phyloP scores from a whole-genome alignment of 2,888 invertebrate genomes.

The Aquatica leii region DNA sequence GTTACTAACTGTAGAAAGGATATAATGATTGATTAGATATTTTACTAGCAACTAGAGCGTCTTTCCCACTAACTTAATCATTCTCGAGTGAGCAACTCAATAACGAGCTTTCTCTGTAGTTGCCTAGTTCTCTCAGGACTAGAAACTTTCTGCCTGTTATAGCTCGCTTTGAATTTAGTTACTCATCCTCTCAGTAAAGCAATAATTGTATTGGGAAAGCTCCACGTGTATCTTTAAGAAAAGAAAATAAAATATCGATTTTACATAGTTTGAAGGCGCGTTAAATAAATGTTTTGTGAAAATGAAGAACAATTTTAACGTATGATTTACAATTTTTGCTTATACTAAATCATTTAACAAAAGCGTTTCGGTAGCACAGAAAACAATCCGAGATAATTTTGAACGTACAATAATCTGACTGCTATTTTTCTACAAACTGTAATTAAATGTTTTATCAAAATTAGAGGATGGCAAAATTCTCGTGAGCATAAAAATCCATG shows the following conservation, averaged over 20 bases:
- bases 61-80: conserved; percentile 33
- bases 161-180: conserved; percentile 28
- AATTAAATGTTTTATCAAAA: conserved; percentile 26
- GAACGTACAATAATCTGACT: neutral
- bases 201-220: conserved; percentile 19
- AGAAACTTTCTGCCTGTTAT: conserved; percentile 29
- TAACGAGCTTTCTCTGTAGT: conserved; percentile 35
- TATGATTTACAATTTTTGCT: too few species aligned
- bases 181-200: conserved; percentile 19
- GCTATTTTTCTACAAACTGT: neutral
- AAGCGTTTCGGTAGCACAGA: too few species aligned
- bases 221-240: neutral
- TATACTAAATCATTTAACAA: too few species aligned
- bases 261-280: too few species aligned
- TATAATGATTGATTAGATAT: conserved; percentile 30
- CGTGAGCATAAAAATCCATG: conserved; percentile 25
- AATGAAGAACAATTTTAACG: too few species aligned
- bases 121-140: conserved; percentile 29
- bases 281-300: too few species aligned
- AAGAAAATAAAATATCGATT: neutral
- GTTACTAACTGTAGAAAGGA: conserved; percentile 9
- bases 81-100: conserved; percentile 37
- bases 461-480: conserved; percentile 15
- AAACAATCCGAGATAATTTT: too few species aligned
- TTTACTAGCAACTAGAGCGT: conserved; percentile 29